Evolutionary conservation across 2,113 vertebrate genomes (phyloP).

Genomic region (Todiramphus saurophagus): DNA sequence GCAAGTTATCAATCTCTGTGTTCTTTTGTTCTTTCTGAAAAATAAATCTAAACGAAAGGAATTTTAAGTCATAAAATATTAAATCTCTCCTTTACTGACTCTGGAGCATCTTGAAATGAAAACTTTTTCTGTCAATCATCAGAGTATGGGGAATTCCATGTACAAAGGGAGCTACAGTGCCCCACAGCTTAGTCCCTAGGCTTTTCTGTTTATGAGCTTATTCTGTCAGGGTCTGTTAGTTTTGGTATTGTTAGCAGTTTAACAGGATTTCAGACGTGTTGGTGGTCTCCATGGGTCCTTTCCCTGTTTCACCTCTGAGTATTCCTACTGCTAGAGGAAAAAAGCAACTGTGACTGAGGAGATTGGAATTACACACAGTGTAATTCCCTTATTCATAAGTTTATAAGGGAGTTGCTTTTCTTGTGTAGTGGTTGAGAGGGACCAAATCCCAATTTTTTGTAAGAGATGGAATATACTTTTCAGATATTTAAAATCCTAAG

Average conservation of each 20-base stretch:
- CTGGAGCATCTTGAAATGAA: not conserved
- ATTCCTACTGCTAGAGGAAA: slow-evolving; percentile 14
- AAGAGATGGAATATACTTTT: not conserved
- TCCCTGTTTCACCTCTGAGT: slow-evolving; percentile 1
- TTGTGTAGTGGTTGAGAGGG: not conserved
- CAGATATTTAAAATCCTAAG: not conserved
- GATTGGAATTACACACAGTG: slow-evolving; percentile 43
- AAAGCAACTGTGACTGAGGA: slow-evolving; percentile 45
- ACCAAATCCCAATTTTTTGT: not conserved
- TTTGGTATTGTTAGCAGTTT: slow-evolving; percentile 72
- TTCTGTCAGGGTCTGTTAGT: slow-evolving; percentile 57
- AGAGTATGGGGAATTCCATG: not conserved
- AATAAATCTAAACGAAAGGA: not conserved
- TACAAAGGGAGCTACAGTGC: not conserved
- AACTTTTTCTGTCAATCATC: not conserved
- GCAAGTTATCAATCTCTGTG: not conserved
- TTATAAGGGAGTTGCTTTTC: not conserved
- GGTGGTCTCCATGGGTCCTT: slow-evolving; percentile 68
- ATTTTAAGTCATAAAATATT: not conserved
- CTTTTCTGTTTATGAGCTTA: slow-evolving; percentile 47
- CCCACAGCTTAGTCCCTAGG: not conserved
- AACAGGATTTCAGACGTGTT: slow-evolving; percentile 69
- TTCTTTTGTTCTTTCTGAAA: not conserved
- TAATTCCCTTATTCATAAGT: slow-evolving; percentile 44
- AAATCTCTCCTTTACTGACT: not conserved